Evolutionary conservation across 2,113 vertebrate species (phyloP), one percentile per base, ranked within the genome.

Genomic region (Lucifuga dentata): DNA sequence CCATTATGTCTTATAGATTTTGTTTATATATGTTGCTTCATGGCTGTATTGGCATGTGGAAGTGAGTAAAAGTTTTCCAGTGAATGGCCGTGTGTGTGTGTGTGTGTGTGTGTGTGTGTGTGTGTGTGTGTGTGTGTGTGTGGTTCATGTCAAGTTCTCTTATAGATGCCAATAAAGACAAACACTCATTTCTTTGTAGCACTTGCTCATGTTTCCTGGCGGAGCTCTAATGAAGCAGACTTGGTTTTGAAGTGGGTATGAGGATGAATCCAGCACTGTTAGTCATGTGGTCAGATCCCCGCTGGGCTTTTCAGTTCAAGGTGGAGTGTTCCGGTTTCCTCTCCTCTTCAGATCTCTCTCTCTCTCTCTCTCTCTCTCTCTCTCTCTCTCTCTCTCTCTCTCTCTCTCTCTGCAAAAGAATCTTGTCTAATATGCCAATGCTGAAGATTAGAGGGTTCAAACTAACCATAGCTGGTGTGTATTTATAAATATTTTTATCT

Each of bases 261-360:
- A 76, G 63, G 60, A 70, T 59, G 58, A n/a, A 72, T 66, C 53
- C 55, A 55, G 17, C 7, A 39, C 51, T 60, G 68, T 58, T 45
- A 69, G 72, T 72, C 62, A 80, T 73, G 75, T 76, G 82, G 64
- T 71, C 71, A 73, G 33, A 77, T 69, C 69, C 67, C 80, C 2
- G 0, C 68, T 80, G 81, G 78, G 75, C 41, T 84, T 75, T 69
- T 73, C 70, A 76, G 53, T 65, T 80, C 44, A 64, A 85, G 79
- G 68, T 81, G 61, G 51, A 76, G 65, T 11, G 9, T 12, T 38
- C 20, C 58, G 40, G 43, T 75, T 76, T 82, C 46, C 66, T 59
- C 9, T 65, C 76, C 8, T 4, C 36, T 44, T 81, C 72, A 50
- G 43, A 68, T 80, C 41, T 39, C 33, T 36, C 62, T 29, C 72